Percentiles rank a stretch among this genome's conserved stretches.
Conservation (phyloP, 2,888 invertebrate genomes). For the Brenthis hecate region DNA sequence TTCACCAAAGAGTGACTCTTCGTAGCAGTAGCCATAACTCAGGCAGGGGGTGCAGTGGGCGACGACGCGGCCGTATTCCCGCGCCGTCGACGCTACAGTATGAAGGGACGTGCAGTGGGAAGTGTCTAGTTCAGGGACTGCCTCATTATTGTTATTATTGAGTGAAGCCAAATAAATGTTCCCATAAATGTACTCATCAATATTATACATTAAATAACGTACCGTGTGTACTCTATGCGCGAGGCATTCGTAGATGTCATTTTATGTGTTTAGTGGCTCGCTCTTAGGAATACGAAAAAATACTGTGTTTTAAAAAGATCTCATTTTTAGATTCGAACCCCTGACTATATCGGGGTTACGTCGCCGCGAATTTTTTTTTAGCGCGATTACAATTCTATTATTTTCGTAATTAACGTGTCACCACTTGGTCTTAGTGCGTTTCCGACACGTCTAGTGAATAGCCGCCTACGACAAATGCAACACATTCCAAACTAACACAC, state of each 20-base stretch:
- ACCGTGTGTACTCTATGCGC: background rate
- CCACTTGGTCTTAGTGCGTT: too few relatives aligned
- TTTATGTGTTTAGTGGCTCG: background rate
- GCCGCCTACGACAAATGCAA: conserved; percentile 49
- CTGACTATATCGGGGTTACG: background rate
- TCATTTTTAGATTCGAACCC: conserved; percentile 7
- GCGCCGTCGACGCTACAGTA: too few relatives aligned
- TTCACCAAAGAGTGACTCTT: too few relatives aligned
- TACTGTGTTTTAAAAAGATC: background rate
- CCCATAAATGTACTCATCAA: background rate
- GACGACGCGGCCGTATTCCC: too few relatives aligned
- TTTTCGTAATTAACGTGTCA: too few relatives aligned
- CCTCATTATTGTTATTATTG: background rate
- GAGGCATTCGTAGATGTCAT: too few relatives aligned
- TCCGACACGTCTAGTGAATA: conserved; percentile 46
- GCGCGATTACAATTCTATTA: background rate
- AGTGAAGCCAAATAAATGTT: too few relatives aligned
- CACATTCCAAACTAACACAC: conserved; percentile 63
- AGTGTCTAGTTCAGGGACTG: background rate
- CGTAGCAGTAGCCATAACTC: background rate
- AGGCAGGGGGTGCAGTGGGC: background rate
- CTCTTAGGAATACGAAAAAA: background rate
- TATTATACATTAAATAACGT: background rate
- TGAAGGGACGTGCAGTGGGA: too few relatives aligned
- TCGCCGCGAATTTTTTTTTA: background rate